Percentiles rank a stretch among this genome's conserved stretches.
Conservation (phyloP, 1,140 invertebrate species). For the Metopolophium dirhodum region DNA sequence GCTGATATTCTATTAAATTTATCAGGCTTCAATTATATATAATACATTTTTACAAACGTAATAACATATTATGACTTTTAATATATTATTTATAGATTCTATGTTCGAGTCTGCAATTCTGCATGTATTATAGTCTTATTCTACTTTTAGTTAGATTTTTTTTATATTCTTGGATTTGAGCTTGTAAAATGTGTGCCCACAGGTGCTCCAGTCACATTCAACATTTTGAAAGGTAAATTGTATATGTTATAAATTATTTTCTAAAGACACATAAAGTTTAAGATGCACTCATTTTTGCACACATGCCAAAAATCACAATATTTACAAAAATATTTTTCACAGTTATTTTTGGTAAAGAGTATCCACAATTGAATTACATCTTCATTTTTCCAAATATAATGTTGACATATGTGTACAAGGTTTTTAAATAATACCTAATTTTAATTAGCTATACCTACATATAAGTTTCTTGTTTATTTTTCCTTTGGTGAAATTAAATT, state of each 20-base stretch:
- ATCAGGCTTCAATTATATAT: background rate
- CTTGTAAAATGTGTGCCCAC: constrained; percentile 49
- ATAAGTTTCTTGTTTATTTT: background rate
- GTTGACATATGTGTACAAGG: background rate
- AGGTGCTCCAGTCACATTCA: constrained; percentile 56
- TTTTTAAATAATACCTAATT: background rate
- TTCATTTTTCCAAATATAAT: background rate
- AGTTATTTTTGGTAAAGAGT: constrained; percentile 3
- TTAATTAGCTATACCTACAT: background rate
- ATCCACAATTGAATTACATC: background rate
- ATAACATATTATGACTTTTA: background rate
- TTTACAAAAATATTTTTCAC: constrained; percentile 16
- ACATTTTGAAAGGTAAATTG: constrained; percentile 55
- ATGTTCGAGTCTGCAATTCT: constrained; percentile 31
- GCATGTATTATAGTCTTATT: constrained; percentile 35
- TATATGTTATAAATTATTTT: constrained; percentile 7
- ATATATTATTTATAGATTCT: background rate
- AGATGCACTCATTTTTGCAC: constrained; percentile 50
- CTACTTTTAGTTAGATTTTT: constrained; percentile 49
- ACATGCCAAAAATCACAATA: constrained; percentile 30
- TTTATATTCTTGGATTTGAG: constrained; percentile 48
- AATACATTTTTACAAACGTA: background rate
- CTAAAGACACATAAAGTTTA: constrained; percentile 10
- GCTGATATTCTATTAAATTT: background rate
- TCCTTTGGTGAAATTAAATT: background rate